Base-by-base conservation (phyloP, 2,888 invertebrate species). In the Ceramica pisi region DNA sequence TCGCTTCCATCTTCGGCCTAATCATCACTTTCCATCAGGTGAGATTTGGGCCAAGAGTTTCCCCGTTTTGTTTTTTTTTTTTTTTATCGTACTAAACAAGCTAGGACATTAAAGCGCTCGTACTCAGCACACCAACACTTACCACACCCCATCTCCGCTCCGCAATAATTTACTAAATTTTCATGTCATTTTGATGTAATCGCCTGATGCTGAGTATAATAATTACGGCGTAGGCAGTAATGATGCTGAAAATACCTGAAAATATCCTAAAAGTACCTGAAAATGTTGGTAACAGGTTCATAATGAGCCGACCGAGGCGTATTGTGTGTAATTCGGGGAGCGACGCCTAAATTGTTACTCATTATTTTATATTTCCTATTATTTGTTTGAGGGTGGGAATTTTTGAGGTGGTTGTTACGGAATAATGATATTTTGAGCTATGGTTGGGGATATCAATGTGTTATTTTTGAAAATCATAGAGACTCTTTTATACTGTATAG, bases 211-310 rank as follows among this genome's bases (percentile, higher is more conserved):
- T 59, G 53, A 76, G 77, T 67, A 71, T 76, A 65, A 80, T 67
- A 77, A 80, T 78, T 69, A 78, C 61, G 66, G 56, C 44, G 71
- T 53, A 60, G 66, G 68, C 26, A 48, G 68, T 75, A 82, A 81
- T 69, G 74, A 82, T 51, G 66, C 71, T 82, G 57, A 81, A 78
- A 81, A 75, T 81, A 63, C 55, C 74, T 65, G 66, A 67, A 75
- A 67, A 69, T 63, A 65, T 46, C 44, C 67, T 50, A 53, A 41
- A 65, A 61, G 71, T 56, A 50, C 61, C 64, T 69, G 73, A 74
- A 78, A 74, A 77, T 67, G 78, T 64, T 63, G 78, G 81, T 70
- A 78, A 80, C 71, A 80, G 70, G 80, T 44, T 70, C 75, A 46
- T 63, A 80, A 80, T 81, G 81, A 71, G 56, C 67, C 70, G n/a